Evolutionary conservation across 2,888 invertebrate species (phyloP).

Genomic region (Oligia strigilis): DNA sequence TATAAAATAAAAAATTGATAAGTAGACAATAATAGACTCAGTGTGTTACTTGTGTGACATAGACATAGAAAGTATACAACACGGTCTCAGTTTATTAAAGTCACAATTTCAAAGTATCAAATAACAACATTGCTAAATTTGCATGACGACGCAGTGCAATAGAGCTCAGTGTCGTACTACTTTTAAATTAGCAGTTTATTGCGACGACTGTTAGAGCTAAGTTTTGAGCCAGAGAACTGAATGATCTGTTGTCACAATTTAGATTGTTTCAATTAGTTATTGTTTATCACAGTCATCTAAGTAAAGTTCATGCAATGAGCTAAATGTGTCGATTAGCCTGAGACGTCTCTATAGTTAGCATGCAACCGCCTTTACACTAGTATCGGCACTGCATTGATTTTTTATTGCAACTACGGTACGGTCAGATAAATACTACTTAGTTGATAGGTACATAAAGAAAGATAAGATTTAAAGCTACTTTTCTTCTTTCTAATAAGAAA

Average conservation of each 20-base stretch:
- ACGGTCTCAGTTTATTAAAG: conserved; percentile 76
- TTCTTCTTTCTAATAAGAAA: not conserved
- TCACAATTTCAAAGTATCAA: conserved; percentile 81
- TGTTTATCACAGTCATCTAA: conserved; percentile 26
- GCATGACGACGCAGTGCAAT: conserved; percentile 78
- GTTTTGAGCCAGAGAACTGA: conserved; percentile 31
- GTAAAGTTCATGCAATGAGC: conserved; percentile 53
- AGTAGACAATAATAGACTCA: not conserved
- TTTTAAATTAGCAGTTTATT: conserved; percentile 74
- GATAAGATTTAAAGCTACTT: not conserved
- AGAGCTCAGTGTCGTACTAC: conserved; percentile 67
- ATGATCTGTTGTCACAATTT: conserved; percentile 37
- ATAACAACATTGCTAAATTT: conserved; percentile 82
- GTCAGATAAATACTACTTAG: conserved; percentile 1
- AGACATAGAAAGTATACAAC: conserved; percentile 24
- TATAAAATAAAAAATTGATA: not conserved
- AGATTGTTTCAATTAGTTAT: conserved; percentile 34
- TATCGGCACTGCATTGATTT: conserved; percentile 7
- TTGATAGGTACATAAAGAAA: not conserved
- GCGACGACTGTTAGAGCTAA: conserved; percentile 29
- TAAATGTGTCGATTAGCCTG: conserved; percentile 43
- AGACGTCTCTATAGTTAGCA: conserved; percentile 3
- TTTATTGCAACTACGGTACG: not conserved
- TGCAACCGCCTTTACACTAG: not conserved
- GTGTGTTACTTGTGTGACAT: conserved; percentile 1